Evolutionary conservation across 1,140 invertebrate genomes (phyloP), one percentile per base, ranked within the genome.

Genomic region (Drosophila willistoni): DNA sequence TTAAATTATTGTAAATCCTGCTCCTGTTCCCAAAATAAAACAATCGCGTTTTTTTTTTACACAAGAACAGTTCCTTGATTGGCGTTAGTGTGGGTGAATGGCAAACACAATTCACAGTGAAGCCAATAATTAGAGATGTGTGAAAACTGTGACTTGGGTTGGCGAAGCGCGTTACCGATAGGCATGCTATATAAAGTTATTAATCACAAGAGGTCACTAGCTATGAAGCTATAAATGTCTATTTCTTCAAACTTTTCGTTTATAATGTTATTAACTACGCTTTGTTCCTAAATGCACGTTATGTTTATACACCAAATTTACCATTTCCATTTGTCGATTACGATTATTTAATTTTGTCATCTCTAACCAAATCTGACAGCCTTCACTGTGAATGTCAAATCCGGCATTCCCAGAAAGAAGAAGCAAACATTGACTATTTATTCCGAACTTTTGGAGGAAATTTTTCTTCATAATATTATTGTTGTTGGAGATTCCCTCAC

Each of bases 51-150:
- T 76, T 74, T 29, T 29, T 82, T 85, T 86, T 86, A 82, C 75
- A 73, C 72, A 77, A 86, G 83, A 86, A 86, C 80, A 70, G 78
- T 85, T 86, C 82, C 82, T 75, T 67, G 29, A 54, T 59, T 19
- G 33, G 33, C 10, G 33, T 59, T 39, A 13, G 56, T 36, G 9
- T 14, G 14, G 55, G 33, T 59, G 56, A 59, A 59, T 59, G 56
- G 33, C 56, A 56, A 56, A 56, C 25, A 29, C 22, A 29, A 29
- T 33, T 29, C 54, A 56, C 54, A 56, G 25, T 29, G n/a, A 56
- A 56, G 3, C 2, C 25, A 14, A 56, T 12, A 25, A 2, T n/a
- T 29, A 22, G 44, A 4, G 44, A 51, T 51, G 44, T 51, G 14
- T 29, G 2, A 6, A 29, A 29, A 29, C 29, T 29, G 29, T 29